Evolutionary conservation across 2,888 invertebrate species (phyloP).

Genomic region (Bimastos eiseni): DNA sequence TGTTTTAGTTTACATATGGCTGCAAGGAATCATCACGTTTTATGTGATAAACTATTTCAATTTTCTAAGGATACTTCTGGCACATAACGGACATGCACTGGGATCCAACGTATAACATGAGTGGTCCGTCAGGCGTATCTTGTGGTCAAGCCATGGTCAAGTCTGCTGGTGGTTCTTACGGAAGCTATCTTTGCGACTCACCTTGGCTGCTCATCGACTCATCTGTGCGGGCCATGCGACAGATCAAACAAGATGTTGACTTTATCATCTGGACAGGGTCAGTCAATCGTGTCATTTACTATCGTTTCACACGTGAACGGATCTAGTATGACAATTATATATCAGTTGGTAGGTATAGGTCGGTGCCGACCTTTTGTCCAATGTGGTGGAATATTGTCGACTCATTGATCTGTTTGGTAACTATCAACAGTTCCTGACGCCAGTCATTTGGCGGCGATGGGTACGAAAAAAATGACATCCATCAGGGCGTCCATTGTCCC

Average conservation of each 20-base stretch:
- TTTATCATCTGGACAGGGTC: constrained; percentile 96
- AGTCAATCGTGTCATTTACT: constrained; percentile 23
- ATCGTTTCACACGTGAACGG: neutral
- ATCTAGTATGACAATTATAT: neutral
- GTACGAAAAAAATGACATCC: too few species aligned
- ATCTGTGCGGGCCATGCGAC: constrained; percentile 83
- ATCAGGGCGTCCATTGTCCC: too few species aligned
- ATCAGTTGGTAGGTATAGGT: neutral
- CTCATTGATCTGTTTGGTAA: neutral
- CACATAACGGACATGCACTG: constrained; percentile 59
- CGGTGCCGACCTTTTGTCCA: neutral
- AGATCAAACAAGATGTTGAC: constrained; percentile 81
- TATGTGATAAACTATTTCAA: neutral
- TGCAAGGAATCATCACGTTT: too few species aligned
- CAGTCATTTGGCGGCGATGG: too few species aligned
- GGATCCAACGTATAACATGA: constrained; percentile 51
- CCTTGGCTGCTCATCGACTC: constrained; percentile 85
- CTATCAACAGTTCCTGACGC: too few species aligned
- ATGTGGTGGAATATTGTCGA: too few species aligned
- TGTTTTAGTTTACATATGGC: neutral
- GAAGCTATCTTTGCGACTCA: constrained; percentile 84
- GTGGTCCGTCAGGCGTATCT: constrained; percentile 26
- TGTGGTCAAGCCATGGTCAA: constrained; percentile 35
- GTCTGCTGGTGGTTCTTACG: constrained; percentile 67
- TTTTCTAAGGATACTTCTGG: constrained; percentile 53